Conservation (phyloP, 2,797 vertebrate species). For the Chromis chromis region DNA sequence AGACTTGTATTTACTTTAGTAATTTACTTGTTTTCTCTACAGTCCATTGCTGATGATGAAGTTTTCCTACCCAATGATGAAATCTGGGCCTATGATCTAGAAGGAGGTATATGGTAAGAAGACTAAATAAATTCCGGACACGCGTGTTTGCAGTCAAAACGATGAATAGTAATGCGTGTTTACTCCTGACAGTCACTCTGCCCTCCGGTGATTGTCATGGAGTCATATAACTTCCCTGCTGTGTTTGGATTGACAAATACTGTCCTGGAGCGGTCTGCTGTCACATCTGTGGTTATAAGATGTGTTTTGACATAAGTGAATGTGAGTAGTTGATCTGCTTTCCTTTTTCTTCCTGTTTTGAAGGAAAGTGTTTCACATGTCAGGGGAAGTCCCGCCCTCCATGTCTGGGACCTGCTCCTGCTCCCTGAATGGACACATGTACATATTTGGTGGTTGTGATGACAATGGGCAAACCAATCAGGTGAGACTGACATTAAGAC, state of each 20-base stretch:
- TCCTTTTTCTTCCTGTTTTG: constrained; percentile 16
- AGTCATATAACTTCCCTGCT: not conserved
- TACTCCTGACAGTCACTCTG: not conserved
- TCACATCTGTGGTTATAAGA: not conserved
- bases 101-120: constrained; percentile 91
- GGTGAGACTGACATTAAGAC: constrained; percentile 76
- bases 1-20: not conserved
- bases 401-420: constrained; percentile 95
- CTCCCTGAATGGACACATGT: constrained; percentile 88
- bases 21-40: constrained; percentile 47
- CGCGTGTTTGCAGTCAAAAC: not conserved
- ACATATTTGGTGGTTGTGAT: constrained; percentile 95
- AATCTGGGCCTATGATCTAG: constrained; percentile 94
- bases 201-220: no score
- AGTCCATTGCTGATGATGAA: constrained; percentile 94
- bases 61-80: constrained; percentile 93
- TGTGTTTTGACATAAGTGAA: not conserved
- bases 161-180: not conserved
- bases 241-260: not conserved
- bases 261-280: not conserved
- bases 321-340: constrained; percentile 7
- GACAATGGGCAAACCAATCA: constrained; percentile 94
- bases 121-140: not conserved
- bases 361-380: constrained; percentile 91
- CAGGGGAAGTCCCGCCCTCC: constrained; percentile 90